These are phyloP conservation scores for Balearica regulorum DNA, from an alignment of 2,797 vertebrate species.

Conservation along the genomic window DNA sequence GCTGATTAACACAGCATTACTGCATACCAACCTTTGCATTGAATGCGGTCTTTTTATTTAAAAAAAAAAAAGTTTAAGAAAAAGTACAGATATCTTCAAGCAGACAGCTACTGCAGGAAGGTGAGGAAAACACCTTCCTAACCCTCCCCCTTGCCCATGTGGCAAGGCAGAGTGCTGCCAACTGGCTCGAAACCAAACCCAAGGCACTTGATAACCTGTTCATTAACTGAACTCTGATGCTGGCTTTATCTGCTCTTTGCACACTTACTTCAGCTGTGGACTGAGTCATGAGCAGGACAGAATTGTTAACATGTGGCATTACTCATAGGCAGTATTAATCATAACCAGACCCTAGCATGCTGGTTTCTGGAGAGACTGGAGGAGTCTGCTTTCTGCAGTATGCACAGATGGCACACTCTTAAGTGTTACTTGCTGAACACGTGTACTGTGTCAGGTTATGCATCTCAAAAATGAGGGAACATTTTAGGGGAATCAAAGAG, in stretches of 20 bases:
- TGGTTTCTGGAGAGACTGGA: not conserved
- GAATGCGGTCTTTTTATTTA: not conserved
- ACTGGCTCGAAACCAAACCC: not conserved
- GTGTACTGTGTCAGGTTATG: not conserved
- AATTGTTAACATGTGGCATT: not conserved
- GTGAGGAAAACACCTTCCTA: not conserved
- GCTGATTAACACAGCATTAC: not conserved
- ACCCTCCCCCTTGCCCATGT: fast-evolving
- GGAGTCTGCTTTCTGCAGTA: not conserved
- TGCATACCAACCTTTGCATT: not conserved
- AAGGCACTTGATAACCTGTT: not conserved
- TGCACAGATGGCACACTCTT: not conserved
- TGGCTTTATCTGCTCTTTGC: not conserved
- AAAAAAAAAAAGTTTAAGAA: not conserved
- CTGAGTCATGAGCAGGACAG: not conserved
- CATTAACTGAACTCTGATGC: not conserved
- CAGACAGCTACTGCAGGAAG: not conserved
- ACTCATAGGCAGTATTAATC: not conserved
- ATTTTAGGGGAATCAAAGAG: not conserved
- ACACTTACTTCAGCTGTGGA: not conserved
- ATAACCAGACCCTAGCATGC: not conserved
- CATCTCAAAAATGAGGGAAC: not conserved
- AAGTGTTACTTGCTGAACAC: not conserved
- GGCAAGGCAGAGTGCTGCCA: not conserved
- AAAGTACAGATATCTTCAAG: not conserved